A percentile compares a stretch with the other conserved stretches of the same genome.
These are phyloP conservation scores for Leptura quadrifasciata DNA, from an alignment of 2,888 invertebrate genomes.

Conservation along the genomic window DNA sequence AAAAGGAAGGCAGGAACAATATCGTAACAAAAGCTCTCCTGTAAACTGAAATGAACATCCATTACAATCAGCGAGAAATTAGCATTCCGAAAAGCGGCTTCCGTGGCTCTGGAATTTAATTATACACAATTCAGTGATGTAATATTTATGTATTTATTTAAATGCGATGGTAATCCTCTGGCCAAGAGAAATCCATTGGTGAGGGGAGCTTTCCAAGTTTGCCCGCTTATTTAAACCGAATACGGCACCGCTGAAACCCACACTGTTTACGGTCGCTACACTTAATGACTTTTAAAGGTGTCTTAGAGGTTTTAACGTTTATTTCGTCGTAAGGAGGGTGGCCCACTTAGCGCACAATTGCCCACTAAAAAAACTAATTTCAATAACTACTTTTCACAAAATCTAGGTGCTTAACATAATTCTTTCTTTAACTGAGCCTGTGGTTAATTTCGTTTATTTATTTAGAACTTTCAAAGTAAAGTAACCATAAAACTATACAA, in stretches of 20 bases:
- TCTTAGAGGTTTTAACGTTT: slow-evolving; percentile 68
- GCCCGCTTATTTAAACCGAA: slow-evolving; percentile 62
- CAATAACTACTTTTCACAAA: slow-evolving; percentile 46
- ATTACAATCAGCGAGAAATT: slow-evolving; percentile 73
- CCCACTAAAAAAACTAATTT: slow-evolving; percentile 52
- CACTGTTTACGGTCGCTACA: slow-evolving; percentile 69
- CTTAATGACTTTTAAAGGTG: slow-evolving; percentile 71
- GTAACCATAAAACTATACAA: slow-evolving; percentile 1
- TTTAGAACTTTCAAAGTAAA: background rate
- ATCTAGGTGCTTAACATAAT: slow-evolving; percentile 31
- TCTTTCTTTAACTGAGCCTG: background rate
- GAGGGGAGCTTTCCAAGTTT: slow-evolving; percentile 59
- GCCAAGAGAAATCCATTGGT: slow-evolving; percentile 68
- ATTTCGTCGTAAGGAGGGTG: slow-evolving; percentile 60
- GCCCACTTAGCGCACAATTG: slow-evolving; percentile 44
- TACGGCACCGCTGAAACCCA: slow-evolving; percentile 55
- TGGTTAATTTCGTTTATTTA: slow-evolving; percentile 10
- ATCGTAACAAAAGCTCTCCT: slow-evolving; percentile 67
- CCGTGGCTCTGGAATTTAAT: slow-evolving; percentile 73
- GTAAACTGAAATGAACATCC: slow-evolving; percentile 71
- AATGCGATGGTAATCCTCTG: slow-evolving; percentile 74
- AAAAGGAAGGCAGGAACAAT: slow-evolving; percentile 63
- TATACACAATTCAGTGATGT: slow-evolving; percentile 74
- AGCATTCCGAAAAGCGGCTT: slow-evolving; percentile 72
- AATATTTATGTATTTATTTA: slow-evolving; percentile 76